These are phyloP conservation scores for Baccha elongata DNA, from an alignment of 2,888 invertebrate species.

Conservation along the genomic window DNA sequence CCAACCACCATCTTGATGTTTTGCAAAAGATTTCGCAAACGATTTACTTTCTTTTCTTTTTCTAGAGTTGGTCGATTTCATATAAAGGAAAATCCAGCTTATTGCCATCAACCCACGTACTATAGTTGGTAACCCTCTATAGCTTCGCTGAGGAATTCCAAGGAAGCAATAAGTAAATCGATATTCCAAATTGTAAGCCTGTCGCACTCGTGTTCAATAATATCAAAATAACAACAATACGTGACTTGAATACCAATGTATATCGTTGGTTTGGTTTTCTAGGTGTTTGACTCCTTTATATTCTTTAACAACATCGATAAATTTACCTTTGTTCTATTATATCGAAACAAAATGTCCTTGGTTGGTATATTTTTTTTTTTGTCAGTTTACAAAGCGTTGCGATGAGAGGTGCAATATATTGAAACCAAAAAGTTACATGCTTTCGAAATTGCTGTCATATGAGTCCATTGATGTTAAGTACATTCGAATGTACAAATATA, in stretches of 20 bases:
- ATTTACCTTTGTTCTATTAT: not conserved
- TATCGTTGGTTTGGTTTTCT: conserved; percentile 11
- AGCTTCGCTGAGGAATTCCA: not conserved
- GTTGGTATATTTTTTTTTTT: not conserved
- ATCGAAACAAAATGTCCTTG: conserved; percentile 1
- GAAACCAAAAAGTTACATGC: conserved; percentile 19
- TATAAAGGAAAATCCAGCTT: conserved; percentile 8
- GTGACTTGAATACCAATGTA: conserved; percentile 13
- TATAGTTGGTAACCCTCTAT: not conserved
- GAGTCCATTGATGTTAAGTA: conserved; percentile 20
- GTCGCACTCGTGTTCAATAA: not conserved
- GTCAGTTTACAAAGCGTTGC: not conserved
- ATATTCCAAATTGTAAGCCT: conserved; percentile 16
- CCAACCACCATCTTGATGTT: not conserved
- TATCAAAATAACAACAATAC: conserved; percentile 19
- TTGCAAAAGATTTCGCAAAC: not conserved
- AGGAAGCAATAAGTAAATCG: conserved; percentile 8
- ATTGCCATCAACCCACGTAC: not conserved
- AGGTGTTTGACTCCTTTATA: conserved; percentile 23
- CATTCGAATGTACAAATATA: conserved; percentile 22
- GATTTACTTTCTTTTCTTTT: not conserved
- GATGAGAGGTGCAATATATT: not conserved
- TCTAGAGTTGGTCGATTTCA: not conserved
- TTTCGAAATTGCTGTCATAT: conserved; percentile 15
- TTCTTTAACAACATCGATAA: conserved; percentile 12